Percentiles rank a stretch among this genome's conserved stretches.
Conservation (phyloP, 2,113 vertebrate species). For the Meriones unguiculatus region DNA sequence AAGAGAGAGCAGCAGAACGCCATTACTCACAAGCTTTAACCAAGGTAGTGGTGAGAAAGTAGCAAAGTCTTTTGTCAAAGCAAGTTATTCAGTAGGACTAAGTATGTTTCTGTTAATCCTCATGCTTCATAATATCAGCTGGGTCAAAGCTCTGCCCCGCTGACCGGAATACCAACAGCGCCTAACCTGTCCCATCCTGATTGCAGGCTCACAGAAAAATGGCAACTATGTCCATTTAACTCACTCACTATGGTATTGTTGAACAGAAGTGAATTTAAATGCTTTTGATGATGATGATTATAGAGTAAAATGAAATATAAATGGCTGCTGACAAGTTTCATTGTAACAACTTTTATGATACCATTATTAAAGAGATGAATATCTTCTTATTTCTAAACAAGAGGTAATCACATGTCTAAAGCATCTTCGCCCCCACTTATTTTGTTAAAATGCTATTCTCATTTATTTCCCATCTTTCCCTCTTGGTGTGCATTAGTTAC, state of each 20-base stretch:
- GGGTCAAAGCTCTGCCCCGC: slow-evolving; percentile 25
- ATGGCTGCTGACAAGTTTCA: slow-evolving; percentile 73
- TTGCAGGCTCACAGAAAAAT: slow-evolving; percentile 57
- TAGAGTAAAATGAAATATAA: slow-evolving; percentile 70
- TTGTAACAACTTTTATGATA: slow-evolving; percentile 70
- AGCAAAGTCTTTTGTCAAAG: slow-evolving; percentile 42
- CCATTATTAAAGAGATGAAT: slow-evolving; percentile 75
- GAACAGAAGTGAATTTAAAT: slow-evolving; percentile 61
- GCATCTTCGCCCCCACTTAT: slow-evolving; percentile 69
- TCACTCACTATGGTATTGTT: slow-evolving; percentile 36
- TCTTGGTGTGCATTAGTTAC: slow-evolving; percentile 77
- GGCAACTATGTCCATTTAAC: slow-evolving; percentile 59
- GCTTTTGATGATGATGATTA: slow-evolving; percentile 67
- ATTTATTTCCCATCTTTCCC: slow-evolving; percentile 64
- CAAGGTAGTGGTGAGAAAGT: neutral
- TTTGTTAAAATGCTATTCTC: slow-evolving; percentile 75
- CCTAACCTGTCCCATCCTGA: slow-evolving; percentile 55
- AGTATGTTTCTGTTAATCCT: slow-evolving; percentile 36
- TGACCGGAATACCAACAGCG: slow-evolving; percentile 23
- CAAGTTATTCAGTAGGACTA: slow-evolving; percentile 43
- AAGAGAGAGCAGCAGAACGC: slow-evolving; percentile 16
- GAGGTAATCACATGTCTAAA: slow-evolving; percentile 78
- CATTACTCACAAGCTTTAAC: slow-evolving; percentile 1
- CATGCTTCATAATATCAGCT: slow-evolving; percentile 10
- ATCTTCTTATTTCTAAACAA: slow-evolving; percentile 76